Evolutionary conservation across 2,113 vertebrate species (phyloP), one percentile per base, ranked within the genome.

Genomic region (Galbula dea): DNA sequence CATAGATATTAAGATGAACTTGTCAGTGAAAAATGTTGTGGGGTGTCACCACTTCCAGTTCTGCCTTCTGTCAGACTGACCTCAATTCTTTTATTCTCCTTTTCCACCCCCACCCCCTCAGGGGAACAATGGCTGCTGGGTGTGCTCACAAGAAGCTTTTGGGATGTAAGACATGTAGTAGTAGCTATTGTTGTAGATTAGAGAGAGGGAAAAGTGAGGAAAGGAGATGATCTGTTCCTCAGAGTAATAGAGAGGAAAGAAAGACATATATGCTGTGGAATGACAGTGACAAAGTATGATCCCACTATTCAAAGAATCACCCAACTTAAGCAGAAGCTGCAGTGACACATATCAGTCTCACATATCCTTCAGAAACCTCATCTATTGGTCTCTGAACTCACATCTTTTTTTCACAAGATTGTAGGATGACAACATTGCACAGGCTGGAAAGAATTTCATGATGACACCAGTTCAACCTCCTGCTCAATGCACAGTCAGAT

Each of bases 31-130:
- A 78, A 69, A 37, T 46, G 52, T 8, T 34, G 4, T 62, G 22
- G 37, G 8, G 8, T 41, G 29, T 9, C 17, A 61, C 18, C 7
- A 0, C 11, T 86, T 76, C 19, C 19, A 76, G 7, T 37, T 59
- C 39, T 83, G 19, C 45, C 21, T 63, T 88, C 12, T 12, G 20
- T 75, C 24, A 54, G 8, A 7, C 46, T 57, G 23, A 58, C 45
- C 18, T 67, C 2, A 4, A 24, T 27, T 19, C 9, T 48, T 86
- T 48, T 6, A 17, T 51, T 58, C 24, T 54, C 14, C 4, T 8
- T 27, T 41, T 23, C 3, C n/a, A n/a, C n/a, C n/a, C n/a, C n/a
- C n/a, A n/a, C n/a, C 2, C 9, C 32, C 12, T 43, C 4, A 7
- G 11, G 5, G 84, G 15, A 78, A 36, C 6, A 79, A 13, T 52